These are phyloP conservation scores for Phalanger gymnotis DNA, from an alignment of 2,797 vertebrate species.

Conservation along the genomic window DNA sequence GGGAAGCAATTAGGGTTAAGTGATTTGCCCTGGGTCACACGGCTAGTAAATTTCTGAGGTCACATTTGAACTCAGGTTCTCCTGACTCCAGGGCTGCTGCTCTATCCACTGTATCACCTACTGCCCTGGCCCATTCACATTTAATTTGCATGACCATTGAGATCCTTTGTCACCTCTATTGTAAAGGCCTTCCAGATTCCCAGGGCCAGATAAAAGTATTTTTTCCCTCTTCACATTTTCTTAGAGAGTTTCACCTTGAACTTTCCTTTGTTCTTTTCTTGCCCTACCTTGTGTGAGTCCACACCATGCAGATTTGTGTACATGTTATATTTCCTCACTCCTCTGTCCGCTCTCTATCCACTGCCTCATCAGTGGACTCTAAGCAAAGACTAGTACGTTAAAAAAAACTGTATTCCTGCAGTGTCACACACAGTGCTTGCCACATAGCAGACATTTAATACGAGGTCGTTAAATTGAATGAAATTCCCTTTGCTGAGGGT, in stretches of 20 bases:
- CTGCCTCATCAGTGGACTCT: too few species aligned
- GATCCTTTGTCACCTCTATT: not conserved
- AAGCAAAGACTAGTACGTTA: not conserved
- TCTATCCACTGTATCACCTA: not conserved
- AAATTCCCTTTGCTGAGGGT: too few species aligned
- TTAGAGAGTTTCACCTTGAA: not conserved
- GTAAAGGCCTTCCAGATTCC: not conserved
- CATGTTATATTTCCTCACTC: not conserved
- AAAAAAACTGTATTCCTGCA: not conserved
- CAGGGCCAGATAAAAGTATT: not conserved
- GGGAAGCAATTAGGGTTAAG: not conserved
- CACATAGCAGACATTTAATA: not conserved
- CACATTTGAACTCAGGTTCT: not conserved
- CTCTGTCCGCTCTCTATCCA: not conserved
- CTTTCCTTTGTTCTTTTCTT: not conserved
- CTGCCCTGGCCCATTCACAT: not conserved
- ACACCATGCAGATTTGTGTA: fast-evolving
- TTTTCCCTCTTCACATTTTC: not conserved
- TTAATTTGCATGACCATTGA: not conserved
- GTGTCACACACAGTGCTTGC: not conserved
- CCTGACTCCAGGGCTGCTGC: not conserved
- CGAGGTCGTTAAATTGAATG: not conserved
- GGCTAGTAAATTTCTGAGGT: not conserved
- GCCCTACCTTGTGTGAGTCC: not conserved
- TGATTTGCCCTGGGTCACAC: not conserved